Evolutionary conservation across 2,888 invertebrate genomes (phyloP), one percentile per base, ranked within the genome.

Genomic region (Eudemis profundana): DNA sequence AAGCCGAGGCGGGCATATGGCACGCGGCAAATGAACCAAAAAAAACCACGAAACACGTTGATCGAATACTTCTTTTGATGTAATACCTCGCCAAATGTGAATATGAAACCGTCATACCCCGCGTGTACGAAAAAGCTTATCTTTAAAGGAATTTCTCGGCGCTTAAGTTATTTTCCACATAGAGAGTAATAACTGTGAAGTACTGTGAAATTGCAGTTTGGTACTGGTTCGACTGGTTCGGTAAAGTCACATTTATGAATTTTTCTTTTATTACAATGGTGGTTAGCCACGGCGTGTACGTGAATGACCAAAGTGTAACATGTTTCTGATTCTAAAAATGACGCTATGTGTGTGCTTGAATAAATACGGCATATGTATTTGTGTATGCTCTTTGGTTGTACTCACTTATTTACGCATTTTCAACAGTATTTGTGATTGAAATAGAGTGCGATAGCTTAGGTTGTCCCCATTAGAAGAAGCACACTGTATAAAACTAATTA

Each of bases 21-120:
- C 77, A 73, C 78, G 76, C 76, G 76, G 82, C 79, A 87, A 87
- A 87, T 86, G 88, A 89, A 87, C 84, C 87, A 86, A 86, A 86
- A 56, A 87, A 82, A 87, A 72, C 72, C 72, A 74, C 77, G 75
- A 72, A 76, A 76, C 78, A 74, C 83, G 80, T 78, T 82, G 83
- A 87, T 87, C 83, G 86, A 85, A 86, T 81, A 79, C 79, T 77
- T 77, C 78, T 83, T 85, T 84, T 86, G 86, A 86, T 85, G 82
- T 81, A 76, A 78, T 72, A 73, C 72, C 69, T 62, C 72, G 74
- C 77, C 77, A 71, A 73, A 78, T 80, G 84, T 80, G 87, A 84
- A 87, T 86, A 84, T 78, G 78, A 81, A 86, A 87, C 79, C 59
- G 29, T 44, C 19, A 57, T 27, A n/a, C 27, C 27, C n/a, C 29